phyloP scores from a whole-genome alignment of 2,888 invertebrate genomes.

The Phengaris alcon region DNA sequence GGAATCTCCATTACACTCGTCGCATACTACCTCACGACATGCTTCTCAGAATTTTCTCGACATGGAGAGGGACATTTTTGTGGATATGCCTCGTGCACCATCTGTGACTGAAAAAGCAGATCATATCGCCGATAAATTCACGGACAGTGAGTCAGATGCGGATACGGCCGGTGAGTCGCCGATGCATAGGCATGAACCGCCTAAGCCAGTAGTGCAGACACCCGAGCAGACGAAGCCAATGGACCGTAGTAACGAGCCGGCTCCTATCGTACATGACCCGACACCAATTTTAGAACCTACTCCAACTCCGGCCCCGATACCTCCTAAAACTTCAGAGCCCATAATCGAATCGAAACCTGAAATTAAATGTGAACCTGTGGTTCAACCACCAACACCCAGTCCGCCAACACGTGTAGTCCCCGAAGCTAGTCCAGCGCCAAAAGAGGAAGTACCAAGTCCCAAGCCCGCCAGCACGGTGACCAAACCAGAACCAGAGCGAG shows the following conservation, averaged over 20 bases:
- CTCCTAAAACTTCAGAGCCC: slow-evolving; percentile 39
- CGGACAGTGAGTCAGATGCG: slow-evolving; percentile 79
- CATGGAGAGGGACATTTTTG: slow-evolving; percentile 71
- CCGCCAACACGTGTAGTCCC: slow-evolving; percentile 34
- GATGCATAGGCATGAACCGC: slow-evolving; percentile 56
- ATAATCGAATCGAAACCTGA: slow-evolving; percentile 40
- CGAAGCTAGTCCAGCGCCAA: slow-evolving; percentile 40
- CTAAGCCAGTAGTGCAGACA: slow-evolving; percentile 38
- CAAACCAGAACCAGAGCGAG: slow-evolving; percentile 50
- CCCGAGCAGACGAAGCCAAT: slow-evolving; percentile 16
- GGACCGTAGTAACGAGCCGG: slow-evolving; percentile 1
- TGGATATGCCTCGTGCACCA: slow-evolving; percentile 58
- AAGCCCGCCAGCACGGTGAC: slow-evolving; percentile 40
- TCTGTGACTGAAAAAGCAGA: slow-evolving; percentile 60
- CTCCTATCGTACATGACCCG: slow-evolving; percentile 6
- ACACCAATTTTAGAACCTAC: slow-evolving; percentile 34
- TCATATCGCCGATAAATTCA: slow-evolving; percentile 77
- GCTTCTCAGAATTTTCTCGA: slow-evolving; percentile 71
- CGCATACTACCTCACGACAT: slow-evolving; percentile 45
- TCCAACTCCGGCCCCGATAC: slow-evolving; percentile 41
- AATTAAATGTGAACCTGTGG: slow-evolving; percentile 33
- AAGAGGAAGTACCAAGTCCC: slow-evolving; percentile 45
- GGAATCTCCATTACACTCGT: slow-evolving; percentile 55
- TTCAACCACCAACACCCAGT: slow-evolving; percentile 33
- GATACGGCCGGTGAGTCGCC: slow-evolving; percentile 72